These are phyloP conservation scores for Telmatochromis sp. DNA, from an alignment of 2,113 vertebrate species.

Conservation along the genomic window DNA sequence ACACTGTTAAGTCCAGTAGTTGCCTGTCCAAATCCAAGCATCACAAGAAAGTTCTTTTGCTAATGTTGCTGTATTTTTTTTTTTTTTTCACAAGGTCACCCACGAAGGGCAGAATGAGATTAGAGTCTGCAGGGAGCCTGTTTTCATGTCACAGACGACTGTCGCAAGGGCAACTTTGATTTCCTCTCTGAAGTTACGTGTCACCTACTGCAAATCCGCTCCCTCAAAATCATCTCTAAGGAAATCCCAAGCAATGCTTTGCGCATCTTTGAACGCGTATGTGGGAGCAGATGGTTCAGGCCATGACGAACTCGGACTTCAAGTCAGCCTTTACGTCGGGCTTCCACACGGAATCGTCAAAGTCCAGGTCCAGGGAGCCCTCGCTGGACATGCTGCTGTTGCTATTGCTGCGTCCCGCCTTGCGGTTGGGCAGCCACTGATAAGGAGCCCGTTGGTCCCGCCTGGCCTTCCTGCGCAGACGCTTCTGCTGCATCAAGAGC, in stretches of 20 bases:
- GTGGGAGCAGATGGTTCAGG: constrained; percentile 60
- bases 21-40: constrained; percentile 51
- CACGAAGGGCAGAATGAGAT: constrained; percentile 34
- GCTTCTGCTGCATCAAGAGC: constrained; percentile 94
- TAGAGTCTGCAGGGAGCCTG: constrained; percentile 33
- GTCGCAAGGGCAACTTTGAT: constrained; percentile 14
- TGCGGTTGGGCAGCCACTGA: constrained; percentile 90
- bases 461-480: constrained; percentile 88
- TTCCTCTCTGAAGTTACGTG: not conserved
- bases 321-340: constrained; percentile 95
- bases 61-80: constrained; percentile 10
- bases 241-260: constrained; percentile 17
- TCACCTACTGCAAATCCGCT: constrained; percentile 8
- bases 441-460: constrained; percentile 86
- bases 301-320: constrained; percentile 94
- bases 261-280: not conserved
- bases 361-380: constrained; percentile 90
- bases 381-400: constrained; percentile 81
- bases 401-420: constrained; percentile 86
- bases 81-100: constrained; percentile 18
- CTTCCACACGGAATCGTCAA: constrained; percentile 96
- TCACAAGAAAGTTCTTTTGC: constrained; percentile 32
- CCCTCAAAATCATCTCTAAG: constrained; percentile 3
- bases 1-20: constrained; percentile 36
- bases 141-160: constrained; percentile 1